Conservation (phyloP, 2,113 vertebrate genomes). For the Eclectus roratus region DNA sequence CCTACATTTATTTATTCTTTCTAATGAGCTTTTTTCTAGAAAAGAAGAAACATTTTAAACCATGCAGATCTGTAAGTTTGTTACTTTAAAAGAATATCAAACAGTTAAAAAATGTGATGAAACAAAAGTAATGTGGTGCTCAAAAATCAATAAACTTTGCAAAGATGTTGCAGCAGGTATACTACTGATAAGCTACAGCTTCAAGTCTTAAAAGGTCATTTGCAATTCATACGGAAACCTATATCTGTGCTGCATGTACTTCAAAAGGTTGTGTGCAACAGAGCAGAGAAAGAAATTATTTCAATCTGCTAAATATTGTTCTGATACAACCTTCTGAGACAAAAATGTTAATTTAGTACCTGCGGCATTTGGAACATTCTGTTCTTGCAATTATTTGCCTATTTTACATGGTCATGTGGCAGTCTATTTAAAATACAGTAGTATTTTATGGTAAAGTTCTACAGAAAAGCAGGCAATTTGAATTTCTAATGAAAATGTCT, state of each 20-base stretch:
- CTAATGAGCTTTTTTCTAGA: neutral
- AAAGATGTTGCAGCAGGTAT: neutral
- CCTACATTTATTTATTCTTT: rapidly evolving
- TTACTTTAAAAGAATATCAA: neutral
- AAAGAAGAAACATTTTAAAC: neutral
- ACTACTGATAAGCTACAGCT: constrained; percentile 7
- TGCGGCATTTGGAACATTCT: neutral
- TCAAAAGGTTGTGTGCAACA: constrained; percentile 66
- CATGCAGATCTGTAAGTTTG: neutral
- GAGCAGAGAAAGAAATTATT: constrained; percentile 68
- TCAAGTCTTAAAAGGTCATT: constrained; percentile 65
- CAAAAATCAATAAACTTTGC: constrained; percentile 9
- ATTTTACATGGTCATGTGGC: neutral
- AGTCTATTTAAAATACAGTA: constrained; percentile 29
- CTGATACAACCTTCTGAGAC: constrained; percentile 40
- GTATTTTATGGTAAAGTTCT: neutral
- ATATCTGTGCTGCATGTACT: constrained; percentile 5
- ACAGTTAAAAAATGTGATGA: neutral
- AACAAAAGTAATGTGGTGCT: neutral
- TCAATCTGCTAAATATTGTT: constrained; percentile 55
- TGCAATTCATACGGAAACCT: constrained; percentile 60
- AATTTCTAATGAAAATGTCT: constrained; percentile 30
- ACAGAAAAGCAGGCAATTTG: neutral
- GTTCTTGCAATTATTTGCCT: constrained; percentile 26
- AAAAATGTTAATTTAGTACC: constrained; percentile 47